Percentiles rank a stretch among this genome's conserved stretches.
Conservation (phyloP, 1,140 invertebrate species). For the Vollenhovia emeryi region DNA sequence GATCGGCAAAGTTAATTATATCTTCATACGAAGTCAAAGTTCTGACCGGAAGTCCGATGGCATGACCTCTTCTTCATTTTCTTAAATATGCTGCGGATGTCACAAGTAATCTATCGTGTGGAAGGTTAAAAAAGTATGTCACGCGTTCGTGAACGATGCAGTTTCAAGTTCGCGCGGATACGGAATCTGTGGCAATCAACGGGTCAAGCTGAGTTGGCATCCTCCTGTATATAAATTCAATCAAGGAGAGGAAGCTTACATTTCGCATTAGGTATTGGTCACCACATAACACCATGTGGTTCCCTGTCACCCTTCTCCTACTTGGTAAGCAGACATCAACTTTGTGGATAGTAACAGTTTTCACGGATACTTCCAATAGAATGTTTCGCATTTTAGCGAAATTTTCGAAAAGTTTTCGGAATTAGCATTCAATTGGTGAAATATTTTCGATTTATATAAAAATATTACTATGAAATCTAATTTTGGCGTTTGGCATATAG, state of each 20-base stretch:
- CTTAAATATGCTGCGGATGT: conserved; percentile 22
- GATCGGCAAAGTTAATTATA: not conserved
- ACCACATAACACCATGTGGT: conserved; percentile 70
- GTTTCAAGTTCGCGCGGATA: not conserved
- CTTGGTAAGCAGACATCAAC: conserved; percentile 75
- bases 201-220: conserved; percentile 32
- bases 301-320: conserved; percentile 65
- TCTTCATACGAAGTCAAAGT: conserved; percentile 15
- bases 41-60: conserved; percentile 36
- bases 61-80: conserved; percentile 20
- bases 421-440: not conserved
- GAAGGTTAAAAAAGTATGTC: conserved; percentile 23
- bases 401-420: not conserved
- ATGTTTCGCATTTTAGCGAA: not conserved
- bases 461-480: not conserved
- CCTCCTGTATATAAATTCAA: conserved; percentile 55
- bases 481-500: not conserved
- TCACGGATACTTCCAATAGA: too few species aligned
- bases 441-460: not conserved
- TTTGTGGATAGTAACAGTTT: not conserved
- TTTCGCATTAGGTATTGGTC: conserved; percentile 27
- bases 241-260: not conserved
- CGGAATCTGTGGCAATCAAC: not conserved
- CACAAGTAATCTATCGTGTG: conserved; percentile 5
- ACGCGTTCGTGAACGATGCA: not conserved